These are phyloP conservation scores for Hippasteria phrygiana DNA, from an alignment of 53 echinoderm and acorn worm species.

Conservation along the genomic window DNA sequence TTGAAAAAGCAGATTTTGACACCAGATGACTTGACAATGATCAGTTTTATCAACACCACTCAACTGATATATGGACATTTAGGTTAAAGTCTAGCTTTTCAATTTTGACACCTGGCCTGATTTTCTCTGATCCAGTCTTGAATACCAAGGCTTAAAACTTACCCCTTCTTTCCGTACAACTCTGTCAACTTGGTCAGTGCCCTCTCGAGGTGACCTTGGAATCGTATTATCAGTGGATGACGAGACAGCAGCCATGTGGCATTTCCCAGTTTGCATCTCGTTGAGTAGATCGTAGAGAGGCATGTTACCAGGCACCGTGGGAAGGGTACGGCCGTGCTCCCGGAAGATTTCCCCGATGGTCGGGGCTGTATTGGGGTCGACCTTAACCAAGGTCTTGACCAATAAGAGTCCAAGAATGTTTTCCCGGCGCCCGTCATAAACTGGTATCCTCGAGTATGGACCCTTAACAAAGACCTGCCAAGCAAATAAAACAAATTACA, in stretches of 20 bases:
- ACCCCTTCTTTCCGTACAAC: slow-evolving; percentile 1
- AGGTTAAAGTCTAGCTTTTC: too few relatives aligned
- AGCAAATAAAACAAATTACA: not conserved
- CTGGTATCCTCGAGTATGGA: slow-evolving; percentile 81
- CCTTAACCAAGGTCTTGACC: slow-evolving; percentile 83
- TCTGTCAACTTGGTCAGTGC: slow-evolving; percentile 1
- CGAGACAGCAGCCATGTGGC: slow-evolving; percentile 78
- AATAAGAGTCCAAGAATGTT: slow-evolving; percentile 78
- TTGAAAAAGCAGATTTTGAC: too few relatives aligned
- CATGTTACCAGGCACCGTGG: slow-evolving; percentile 66
- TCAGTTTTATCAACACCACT: too few relatives aligned
- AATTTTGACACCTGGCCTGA: too few relatives aligned
- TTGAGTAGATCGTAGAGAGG: slow-evolving; percentile 85
- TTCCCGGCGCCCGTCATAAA: slow-evolving; percentile 70
- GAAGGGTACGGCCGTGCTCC: slow-evolving; percentile 77
- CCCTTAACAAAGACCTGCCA: slow-evolving; percentile 72
- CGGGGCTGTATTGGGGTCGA: slow-evolving; percentile 74
- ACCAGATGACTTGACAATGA: too few relatives aligned
- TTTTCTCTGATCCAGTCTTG: too few relatives aligned
- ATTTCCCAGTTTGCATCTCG: slow-evolving; percentile 85
- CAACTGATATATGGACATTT: too few relatives aligned
- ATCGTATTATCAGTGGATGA: not conserved
- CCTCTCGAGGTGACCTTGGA: slow-evolving; percentile 16
- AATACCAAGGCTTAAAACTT: too few relatives aligned
- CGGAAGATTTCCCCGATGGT: slow-evolving; percentile 66